Percentiles rank a stretch among this genome's conserved stretches.
Conservation (phyloP, 2,113 vertebrate genomes). For the Epinephelus lanceolatus region DNA sequence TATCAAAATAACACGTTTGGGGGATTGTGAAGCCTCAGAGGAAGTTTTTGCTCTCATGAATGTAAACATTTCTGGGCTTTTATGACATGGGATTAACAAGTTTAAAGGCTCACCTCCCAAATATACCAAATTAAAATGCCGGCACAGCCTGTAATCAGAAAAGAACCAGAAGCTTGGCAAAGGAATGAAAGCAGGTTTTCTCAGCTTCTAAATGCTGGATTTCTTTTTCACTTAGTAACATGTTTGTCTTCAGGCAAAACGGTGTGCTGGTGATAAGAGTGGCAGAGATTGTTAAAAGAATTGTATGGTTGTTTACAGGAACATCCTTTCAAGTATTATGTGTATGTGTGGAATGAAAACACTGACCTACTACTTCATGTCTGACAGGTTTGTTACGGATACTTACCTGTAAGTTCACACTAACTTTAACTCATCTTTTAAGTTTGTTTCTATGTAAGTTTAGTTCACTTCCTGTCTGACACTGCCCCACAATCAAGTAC, state of each 20-base stretch:
- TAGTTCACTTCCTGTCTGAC: background rate
- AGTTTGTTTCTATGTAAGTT: background rate
- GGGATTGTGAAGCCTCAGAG: background rate
- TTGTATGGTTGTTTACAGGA: background rate
- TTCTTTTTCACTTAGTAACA: background rate
- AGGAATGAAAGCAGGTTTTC: background rate
- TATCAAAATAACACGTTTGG: background rate
- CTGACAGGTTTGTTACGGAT: background rate
- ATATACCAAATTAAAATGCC: background rate
- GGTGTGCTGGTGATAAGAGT: background rate
- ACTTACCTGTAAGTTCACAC: background rate
- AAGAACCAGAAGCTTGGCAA: background rate
- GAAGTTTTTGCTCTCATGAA: background rate
- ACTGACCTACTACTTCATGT: background rate
- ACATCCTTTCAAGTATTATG: background rate
- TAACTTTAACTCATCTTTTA: too few species aligned
- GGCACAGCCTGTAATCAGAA: background rate
- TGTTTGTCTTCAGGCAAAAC: background rate
- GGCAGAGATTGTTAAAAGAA: too few species aligned
- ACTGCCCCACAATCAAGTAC: background rate
- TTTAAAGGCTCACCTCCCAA: background rate
- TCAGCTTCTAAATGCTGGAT: background rate
- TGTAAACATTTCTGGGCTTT: background rate
- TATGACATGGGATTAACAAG: background rate
- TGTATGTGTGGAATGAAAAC: slow-evolving; percentile 7